Conservation (phyloP, 2,888 invertebrate species). For the Apodemia mormo region DNA sequence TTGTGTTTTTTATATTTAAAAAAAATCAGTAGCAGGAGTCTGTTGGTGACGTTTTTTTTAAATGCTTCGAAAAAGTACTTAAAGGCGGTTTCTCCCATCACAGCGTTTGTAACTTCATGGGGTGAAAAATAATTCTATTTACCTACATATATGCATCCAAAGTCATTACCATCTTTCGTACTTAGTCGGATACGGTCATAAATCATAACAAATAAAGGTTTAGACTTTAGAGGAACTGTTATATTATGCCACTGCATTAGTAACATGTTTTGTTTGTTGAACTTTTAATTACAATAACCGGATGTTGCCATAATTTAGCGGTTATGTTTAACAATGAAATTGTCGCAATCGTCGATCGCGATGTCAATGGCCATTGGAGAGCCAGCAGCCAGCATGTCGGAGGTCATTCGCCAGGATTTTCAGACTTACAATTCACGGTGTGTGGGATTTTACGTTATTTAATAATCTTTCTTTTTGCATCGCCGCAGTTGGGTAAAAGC, state of each 20-base stretch:
- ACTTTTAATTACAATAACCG: conserved; percentile 60
- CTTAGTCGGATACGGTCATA: not conserved
- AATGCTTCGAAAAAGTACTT: too few species aligned
- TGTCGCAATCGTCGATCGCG: conserved; percentile 52
- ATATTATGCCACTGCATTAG: not conserved
- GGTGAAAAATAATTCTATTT: too few species aligned
- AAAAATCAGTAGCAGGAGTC: too few species aligned
- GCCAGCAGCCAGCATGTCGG: conserved; percentile 21
- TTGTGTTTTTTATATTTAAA: too few species aligned
- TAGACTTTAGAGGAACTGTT: not conserved
- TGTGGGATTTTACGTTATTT: not conserved
- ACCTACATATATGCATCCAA: too few species aligned
- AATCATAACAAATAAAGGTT: not conserved
- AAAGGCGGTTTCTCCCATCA: too few species aligned
- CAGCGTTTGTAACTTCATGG: too few species aligned
- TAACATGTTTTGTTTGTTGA: not conserved
- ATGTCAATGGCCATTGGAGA: conserved; percentile 42
- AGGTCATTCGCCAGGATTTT: conserved; percentile 15
- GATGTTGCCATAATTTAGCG: conserved; percentile 62
- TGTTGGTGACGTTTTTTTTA: too few species aligned
- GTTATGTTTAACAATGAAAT: conserved; percentile 50
- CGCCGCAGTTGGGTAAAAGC: too few species aligned
- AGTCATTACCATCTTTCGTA: not conserved
- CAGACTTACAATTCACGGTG: not conserved
- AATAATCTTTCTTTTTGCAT: too few species aligned